Percentiles rank a stretch among this genome's conserved stretches.
Evolutionary conservation across 1,140 invertebrate species (phyloP).

Genomic region (Trichomalopsis sarcophagae): DNA sequence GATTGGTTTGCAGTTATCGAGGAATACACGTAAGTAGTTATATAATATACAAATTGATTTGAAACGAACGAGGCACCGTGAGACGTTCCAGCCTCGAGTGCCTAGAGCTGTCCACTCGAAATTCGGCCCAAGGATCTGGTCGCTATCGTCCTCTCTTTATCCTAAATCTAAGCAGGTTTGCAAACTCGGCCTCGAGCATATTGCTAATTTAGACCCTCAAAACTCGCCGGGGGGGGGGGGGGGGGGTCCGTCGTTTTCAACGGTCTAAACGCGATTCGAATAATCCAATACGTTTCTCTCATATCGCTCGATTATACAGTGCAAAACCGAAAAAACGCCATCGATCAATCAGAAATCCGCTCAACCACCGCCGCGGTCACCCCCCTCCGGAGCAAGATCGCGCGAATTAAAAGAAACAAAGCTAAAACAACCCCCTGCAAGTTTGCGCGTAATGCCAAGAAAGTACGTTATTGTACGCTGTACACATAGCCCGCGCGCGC

Average conservation of each 20-base stretch:
- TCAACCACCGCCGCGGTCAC: no score
- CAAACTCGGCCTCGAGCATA: slow-evolving; percentile 13
- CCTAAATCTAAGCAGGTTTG: slow-evolving; percentile 46
- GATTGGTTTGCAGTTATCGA: no score
- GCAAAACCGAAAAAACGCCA: no score
- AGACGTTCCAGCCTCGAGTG: not conserved
- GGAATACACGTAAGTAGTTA: no score
- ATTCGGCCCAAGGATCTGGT: not conserved
- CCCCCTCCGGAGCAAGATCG: not conserved
- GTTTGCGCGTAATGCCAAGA: not conserved
- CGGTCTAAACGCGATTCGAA: not conserved
- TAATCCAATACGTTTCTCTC: not conserved
- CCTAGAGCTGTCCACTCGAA: slow-evolving; percentile 25
- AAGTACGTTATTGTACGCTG: not conserved
- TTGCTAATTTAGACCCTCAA: slow-evolving; percentile 36
- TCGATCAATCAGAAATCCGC: no score
- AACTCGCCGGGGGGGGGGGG: not conserved
- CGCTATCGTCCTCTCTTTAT: slow-evolving; percentile 36
- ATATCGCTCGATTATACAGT: no score
- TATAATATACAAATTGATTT: no score
- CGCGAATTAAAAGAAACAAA: not conserved
- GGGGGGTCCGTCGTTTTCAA: slow-evolving; percentile 4
- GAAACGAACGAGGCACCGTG: not conserved
- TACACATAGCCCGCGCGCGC: not conserved
- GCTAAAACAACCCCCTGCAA: not conserved